Evolutionary conservation across 2,888 invertebrate genomes (phyloP).

Genomic region (Drosophila paramelanica): DNA sequence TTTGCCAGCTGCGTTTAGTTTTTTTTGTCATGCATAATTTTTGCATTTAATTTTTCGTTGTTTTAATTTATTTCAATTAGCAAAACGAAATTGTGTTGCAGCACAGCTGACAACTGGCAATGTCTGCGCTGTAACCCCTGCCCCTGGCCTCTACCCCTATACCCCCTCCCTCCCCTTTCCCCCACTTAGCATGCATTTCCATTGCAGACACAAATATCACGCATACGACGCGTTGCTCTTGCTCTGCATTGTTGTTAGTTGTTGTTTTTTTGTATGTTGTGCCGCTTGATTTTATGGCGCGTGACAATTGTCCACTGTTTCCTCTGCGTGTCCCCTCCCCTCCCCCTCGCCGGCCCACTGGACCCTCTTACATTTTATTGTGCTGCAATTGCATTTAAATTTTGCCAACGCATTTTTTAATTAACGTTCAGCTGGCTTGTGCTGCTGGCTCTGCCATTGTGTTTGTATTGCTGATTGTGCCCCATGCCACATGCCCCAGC

Average conservation of each 20-base stretch:
- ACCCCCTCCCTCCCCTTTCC: conserved; percentile 2
- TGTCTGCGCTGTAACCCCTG: not conserved
- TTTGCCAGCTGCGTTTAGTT: conserved; percentile 18
- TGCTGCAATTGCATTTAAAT: conserved; percentile 79
- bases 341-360: not conserved
- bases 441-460: conserved; percentile 35
- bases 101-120: conserved; percentile 60
- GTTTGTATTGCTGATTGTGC: conserved; percentile 40
- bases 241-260: conserved; percentile 26
- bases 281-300: conserved; percentile 77
- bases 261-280: conserved; percentile 30
- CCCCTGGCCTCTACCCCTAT: not conserved
- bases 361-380: conserved; percentile 58
- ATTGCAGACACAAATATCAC: conserved; percentile 47
- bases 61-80: conserved; percentile 80
- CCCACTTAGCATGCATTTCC: not conserved
- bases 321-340: conserved; percentile 3
- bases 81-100: conserved; percentile 66
- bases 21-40: conserved; percentile 52
- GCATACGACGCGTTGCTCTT: conserved; percentile 62
- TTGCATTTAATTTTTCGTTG: conserved; percentile 50
- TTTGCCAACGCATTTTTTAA: conserved; percentile 78
- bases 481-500: conserved; percentile 35
- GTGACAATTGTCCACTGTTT: conserved; percentile 73
- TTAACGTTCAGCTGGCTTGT: conserved; percentile 63